A percentile compares a stretch with the other conserved stretches of the same genome.
These are phyloP conservation scores for Caranx melampygus DNA, from an alignment of 2,113 vertebrate species.

Conservation along the genomic window DNA sequence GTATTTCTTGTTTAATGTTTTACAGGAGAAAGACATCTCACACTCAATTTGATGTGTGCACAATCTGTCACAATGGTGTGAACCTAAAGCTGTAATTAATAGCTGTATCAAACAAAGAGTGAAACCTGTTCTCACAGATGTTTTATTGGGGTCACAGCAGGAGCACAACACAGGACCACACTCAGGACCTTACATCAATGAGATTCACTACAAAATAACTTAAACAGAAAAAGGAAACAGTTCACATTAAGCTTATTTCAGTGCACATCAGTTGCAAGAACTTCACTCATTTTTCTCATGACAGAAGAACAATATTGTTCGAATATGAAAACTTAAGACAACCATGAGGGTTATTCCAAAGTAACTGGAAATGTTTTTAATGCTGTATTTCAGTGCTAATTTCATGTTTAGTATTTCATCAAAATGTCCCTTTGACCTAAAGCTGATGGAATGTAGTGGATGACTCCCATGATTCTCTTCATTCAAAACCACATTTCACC, in stretches of 20 bases:
- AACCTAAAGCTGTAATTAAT: no score
- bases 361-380: background rate
- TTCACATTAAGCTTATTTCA: slow-evolving; percentile 34
- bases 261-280: slow-evolving; percentile 32
- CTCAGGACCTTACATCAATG: slow-evolving; percentile 10
- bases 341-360: background rate
- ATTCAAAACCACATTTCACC: slow-evolving; percentile 3
- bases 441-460: background rate
- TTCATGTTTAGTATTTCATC: background rate
- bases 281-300: background rate
- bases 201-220: slow-evolving; percentile 49
- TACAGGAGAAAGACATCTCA: no score
- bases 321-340: background rate
- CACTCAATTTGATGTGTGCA: no score
- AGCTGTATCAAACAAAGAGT: background rate
- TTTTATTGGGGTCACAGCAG: slow-evolving; percentile 71
- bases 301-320: background rate
- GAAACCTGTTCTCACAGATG: background rate
- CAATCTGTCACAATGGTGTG: no score
- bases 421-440: background rate
- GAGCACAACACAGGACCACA: slow-evolving; percentile 50
- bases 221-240: slow-evolving; percentile 8
- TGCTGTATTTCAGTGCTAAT: background rate
- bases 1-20: no score
- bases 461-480: background rate